Evolutionary conservation across 2,113 vertebrate species (phyloP).

Genomic region (Channa maculata): DNA sequence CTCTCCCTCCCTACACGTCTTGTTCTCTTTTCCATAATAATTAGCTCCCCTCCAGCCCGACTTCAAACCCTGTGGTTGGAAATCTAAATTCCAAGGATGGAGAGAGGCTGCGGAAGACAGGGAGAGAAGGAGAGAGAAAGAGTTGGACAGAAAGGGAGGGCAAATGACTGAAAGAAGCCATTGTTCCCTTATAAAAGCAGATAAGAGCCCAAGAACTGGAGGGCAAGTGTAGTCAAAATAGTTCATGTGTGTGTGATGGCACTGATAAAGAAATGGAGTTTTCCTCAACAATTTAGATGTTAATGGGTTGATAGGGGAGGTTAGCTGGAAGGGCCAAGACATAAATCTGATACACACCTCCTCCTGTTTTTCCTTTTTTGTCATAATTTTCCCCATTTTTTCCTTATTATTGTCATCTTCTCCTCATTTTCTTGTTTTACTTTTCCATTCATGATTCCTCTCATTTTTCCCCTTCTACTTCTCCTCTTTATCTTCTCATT

Average conservation of each 20-base stretch:
- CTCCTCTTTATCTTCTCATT: neutral
- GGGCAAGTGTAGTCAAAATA: conserved; percentile 79
- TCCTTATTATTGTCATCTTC: neutral
- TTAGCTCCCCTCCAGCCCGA: conserved; percentile 78
- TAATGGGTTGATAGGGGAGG: conserved; percentile 45
- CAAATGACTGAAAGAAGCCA: conserved; percentile 74
- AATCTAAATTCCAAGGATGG: conserved; percentile 76
- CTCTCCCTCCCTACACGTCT: conserved; percentile 51
- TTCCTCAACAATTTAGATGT: conserved; percentile 57
- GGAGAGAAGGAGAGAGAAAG: conserved; percentile 30
- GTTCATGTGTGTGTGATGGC: conserved; percentile 45
- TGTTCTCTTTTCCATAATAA: conserved; percentile 79
- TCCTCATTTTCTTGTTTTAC: neutral
- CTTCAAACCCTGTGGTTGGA: conserved; percentile 81
- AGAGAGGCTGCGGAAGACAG: conserved; percentile 61
- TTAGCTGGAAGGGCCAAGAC: conserved; percentile 13
- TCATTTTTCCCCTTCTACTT: neutral
- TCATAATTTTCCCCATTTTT: neutral
- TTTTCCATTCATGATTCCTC: neutral
- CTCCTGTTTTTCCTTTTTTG: neutral
- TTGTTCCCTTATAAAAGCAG: conserved; percentile 75
- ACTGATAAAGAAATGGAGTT: conserved; percentile 54
- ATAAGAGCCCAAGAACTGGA: conserved; percentile 75
- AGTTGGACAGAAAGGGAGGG: conserved; percentile 49
- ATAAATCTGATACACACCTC: conserved; percentile 38